These are phyloP conservation scores for Antedon mediterranea DNA, from an alignment of 53 echinoderm and acorn worm genomes.

Conservation along the genomic window DNA sequence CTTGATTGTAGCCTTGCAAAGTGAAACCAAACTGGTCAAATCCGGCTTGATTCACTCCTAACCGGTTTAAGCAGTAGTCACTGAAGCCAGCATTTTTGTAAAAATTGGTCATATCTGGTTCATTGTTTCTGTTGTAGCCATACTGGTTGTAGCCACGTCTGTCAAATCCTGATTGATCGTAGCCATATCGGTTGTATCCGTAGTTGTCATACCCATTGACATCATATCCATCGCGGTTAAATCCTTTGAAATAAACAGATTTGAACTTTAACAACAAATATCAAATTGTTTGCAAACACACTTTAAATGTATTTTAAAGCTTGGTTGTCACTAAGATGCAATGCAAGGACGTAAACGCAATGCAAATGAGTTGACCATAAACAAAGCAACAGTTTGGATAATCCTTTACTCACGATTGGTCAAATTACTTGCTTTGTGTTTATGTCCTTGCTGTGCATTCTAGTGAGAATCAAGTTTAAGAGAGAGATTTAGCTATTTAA, in stretches of 20 bases:
- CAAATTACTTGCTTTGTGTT: too few relatives aligned
- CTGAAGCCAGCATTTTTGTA: constrained; percentile 37
- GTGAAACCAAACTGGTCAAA: constrained; percentile 65
- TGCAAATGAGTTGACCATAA: too few relatives aligned
- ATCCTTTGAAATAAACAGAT: constrained; percentile 33
- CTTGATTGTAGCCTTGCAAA: constrained; percentile 11
- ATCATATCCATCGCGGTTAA: constrained; percentile 72
- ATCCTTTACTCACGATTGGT: too few relatives aligned
- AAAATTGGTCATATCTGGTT: constrained; percentile 32
- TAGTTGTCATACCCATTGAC: constrained; percentile 45
- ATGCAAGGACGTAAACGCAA: too few relatives aligned
- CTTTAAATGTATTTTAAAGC: too few relatives aligned
- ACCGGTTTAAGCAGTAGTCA: constrained; percentile 50
- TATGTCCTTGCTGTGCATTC: too few relatives aligned
- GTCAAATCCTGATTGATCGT: constrained; percentile 41
- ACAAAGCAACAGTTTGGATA: too few relatives aligned
- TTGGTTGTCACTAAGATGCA: too few relatives aligned
- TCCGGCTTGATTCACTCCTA: constrained; percentile 38
- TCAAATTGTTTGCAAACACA: too few relatives aligned
- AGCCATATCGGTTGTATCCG: constrained; percentile 77
- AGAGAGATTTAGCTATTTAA: too few relatives aligned
- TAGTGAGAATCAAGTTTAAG: too few relatives aligned
- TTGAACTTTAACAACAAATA: too few relatives aligned
- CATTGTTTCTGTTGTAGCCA: constrained; percentile 46
- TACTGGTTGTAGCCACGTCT: constrained; percentile 36